Evolutionary conservation across 2,113 vertebrate species (phyloP).

Genomic region (Zeus faber): DNA sequence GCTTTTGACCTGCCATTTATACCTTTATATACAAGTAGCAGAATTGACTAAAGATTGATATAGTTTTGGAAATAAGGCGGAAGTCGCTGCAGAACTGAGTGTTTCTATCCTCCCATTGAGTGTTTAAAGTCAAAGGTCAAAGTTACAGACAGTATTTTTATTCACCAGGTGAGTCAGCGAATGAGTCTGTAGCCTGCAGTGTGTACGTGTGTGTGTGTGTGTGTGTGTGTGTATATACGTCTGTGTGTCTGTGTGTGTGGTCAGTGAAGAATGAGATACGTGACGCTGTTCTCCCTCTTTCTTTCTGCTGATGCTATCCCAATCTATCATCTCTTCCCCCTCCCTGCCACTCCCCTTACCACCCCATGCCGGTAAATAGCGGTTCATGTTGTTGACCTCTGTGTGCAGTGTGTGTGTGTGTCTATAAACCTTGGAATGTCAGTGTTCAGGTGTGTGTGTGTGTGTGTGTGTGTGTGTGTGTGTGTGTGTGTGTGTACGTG

Average conservation of each 20-base stretch:
- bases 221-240: conserved; percentile 15
- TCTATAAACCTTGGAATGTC: no score
- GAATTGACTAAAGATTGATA: no score
- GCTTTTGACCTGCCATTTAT: no score
- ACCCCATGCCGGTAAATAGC: conserved; percentile 10
- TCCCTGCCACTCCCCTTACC: conserved; percentile 21
- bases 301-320: conserved; percentile 44
- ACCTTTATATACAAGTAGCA: no score
- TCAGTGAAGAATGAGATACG: background rate
- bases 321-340: conserved; percentile 32
- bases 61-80: no score
- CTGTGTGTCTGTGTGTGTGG: conserved; percentile 2
- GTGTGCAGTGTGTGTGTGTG: conserved; percentile 1
- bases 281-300: conserved; percentile 6
- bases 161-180: background rate
- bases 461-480: conserved; percentile 11
- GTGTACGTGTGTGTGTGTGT: conserved; percentile 5
- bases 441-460: conserved; percentile 5
- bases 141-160: no score
- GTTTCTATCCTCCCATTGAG: no score
- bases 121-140: no score
- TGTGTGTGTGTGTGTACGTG: background rate
- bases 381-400: conserved; percentile 8
- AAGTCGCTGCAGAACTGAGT: no score
- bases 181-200: no score